These are phyloP conservation scores for Metopolophium dirhodum DNA, from an alignment of 1,140 invertebrate species.

Conservation along the genomic window DNA sequence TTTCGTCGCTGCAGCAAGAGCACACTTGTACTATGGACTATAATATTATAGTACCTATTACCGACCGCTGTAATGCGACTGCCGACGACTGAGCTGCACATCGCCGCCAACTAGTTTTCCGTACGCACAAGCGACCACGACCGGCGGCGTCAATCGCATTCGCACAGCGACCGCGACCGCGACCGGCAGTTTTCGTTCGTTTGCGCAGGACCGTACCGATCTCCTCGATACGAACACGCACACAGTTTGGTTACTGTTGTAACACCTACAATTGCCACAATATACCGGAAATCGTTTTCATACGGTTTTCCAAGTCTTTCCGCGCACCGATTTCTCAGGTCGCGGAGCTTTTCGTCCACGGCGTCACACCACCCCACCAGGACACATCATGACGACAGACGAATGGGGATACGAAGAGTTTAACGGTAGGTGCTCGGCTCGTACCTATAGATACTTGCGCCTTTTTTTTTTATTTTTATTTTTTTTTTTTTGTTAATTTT, in stretches of 20 bases:
- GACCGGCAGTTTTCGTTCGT: background rate
- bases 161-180: background rate
- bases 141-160: background rate
- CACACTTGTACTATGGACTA: background rate
- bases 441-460: no score
- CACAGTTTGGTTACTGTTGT: background rate
- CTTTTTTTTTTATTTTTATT: no score
- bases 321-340: background rate
- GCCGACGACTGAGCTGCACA: background rate
- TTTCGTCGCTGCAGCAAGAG: background rate
- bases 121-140: background rate
- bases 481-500: no score
- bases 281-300: background rate
- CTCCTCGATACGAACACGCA: background rate
- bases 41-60: no score
- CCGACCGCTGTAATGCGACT: background rate
- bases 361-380: background rate
- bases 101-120: slow-evolving; percentile 33
- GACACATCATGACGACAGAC: background rate
- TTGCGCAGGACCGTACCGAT: background rate
- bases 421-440: slow-evolving; percentile 36
- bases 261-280: background rate
- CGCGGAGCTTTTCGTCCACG: background rate
- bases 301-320: background rate
- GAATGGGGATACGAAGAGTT: slow-evolving; percentile 52